Base-by-base conservation (phyloP, 2,797 vertebrate species). In the Crenuchus spilurus region DNA sequence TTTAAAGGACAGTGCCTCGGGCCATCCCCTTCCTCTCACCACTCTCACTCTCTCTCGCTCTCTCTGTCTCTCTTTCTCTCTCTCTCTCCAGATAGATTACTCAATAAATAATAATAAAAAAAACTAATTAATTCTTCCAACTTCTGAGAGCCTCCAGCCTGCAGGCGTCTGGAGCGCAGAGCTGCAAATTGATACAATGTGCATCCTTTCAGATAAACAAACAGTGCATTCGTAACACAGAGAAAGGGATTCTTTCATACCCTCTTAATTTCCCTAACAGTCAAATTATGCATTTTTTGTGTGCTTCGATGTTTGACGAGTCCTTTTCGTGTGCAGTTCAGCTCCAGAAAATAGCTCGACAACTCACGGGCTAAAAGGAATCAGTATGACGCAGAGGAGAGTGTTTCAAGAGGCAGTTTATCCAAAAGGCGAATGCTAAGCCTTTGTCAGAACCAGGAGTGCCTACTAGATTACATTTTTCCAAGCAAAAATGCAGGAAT, bases 61-160 rank as follows among this genome's bases (percentile, higher is more conserved):
- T 65, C 83, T 67, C 58, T 73, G 77, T 65, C 63, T 51, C 63
- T 76, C 77, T 66, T 63, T 73, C 79, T 48, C 60, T 65, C 57
- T 75, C 78, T 57, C 57, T 41, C 75, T 70, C 68, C 76, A 82
- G 74, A 82, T 78, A 83, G 81, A 84, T 82, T 83, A 88, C 90
- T 94, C 92, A 91, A 91, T 83, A 94, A 94, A 92, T 92, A 90
- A 80, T 84, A 94, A 89, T 79, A 94, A 93, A 92, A 83, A 86
- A 94, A 94, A 91, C 92, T 92, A 94, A 95, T 95, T 95, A 95
- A 94, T 94, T 95, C 92, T 92, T 89, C 92, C 89, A 89, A 84
- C 91, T 93, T 92, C 92, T 93, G 92, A 95, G 94, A 79, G 91
- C 81, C 87, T 90, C 87, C 70, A 67, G 93, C 94, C 76, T 64